Base-by-base conservation (phyloP, 2,113 vertebrate species). In the Pogona vitticeps region DNA sequence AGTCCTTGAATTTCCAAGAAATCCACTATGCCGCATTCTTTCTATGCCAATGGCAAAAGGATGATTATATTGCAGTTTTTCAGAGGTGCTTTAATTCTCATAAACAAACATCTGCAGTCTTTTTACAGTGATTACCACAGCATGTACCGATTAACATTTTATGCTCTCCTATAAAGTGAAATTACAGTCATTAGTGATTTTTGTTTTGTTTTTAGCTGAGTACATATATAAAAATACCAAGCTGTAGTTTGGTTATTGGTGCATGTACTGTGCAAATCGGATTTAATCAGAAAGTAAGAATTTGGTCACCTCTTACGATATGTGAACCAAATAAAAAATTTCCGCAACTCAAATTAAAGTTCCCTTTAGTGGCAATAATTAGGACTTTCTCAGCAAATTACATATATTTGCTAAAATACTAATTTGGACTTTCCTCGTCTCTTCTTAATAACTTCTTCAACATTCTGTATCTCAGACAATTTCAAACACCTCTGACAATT, bases 21-120 rank as follows among this genome's bases (percentile, higher is more conserved):
- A 20, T 10, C 59, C 4, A 52, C 46, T 77, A 23, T 23, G 63
- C 36, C 61, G 58, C 38, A 20, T 5, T 15, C 8, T 31, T 36
- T 61, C 58, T 33, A 40, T 14, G 7, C 23, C 23, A 61, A 40
- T 18, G 33, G 8, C 21, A 40, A 63, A 80, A 79, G 4, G 28
- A 65, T 42, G 3, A 31, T 31, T 40, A 13, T 40, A 14, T 67
- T 80, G 79, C 26, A 42, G 46, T 5, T 52, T 52, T 52, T 52
- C 10, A 52, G 38, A 38, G 79, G 31, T 80, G 61, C 80, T 84
- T 85, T 81, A 82, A 85, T 70, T 80, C 21, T 21, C 86, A 46
- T 14, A 46, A n/a, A 86, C 81, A 88, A 68, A 86, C 46, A 31
- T 3, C 26, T 75, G 2, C 2, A 76, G 0, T 70, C 1, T 12